Conservation (phyloP, 2,797 vertebrate species). For the Labroides dimidiatus region DNA sequence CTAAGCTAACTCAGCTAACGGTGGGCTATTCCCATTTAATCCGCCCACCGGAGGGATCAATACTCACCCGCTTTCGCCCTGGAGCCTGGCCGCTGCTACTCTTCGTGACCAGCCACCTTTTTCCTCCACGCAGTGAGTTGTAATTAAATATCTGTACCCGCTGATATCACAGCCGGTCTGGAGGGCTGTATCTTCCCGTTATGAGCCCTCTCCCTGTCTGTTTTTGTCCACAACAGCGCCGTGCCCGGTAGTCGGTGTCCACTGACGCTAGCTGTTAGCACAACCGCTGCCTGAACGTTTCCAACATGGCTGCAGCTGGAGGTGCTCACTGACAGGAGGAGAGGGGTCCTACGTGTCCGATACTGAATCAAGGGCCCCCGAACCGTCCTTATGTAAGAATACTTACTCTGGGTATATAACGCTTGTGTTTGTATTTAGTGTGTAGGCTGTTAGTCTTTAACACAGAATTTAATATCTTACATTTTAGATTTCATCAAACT, state of each 20-base stretch:
- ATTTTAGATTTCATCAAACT: no score
- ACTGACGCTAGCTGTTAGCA: slow-evolving; percentile 72
- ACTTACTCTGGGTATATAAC: neutral
- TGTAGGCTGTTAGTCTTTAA: no score
- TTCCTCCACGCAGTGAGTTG: slow-evolving; percentile 5
- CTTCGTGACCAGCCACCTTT: slow-evolving; percentile 30
- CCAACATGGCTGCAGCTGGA: slow-evolving; percentile 81
- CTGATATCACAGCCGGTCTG: slow-evolving; percentile 54
- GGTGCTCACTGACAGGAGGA: slow-evolving; percentile 53
- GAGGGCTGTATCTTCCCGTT: slow-evolving; percentile 41
- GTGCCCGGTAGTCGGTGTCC: slow-evolving; percentile 74
- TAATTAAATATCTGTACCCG: slow-evolving; percentile 3
- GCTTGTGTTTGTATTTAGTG: neutral
- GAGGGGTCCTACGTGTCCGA: slow-evolving; percentile 53
- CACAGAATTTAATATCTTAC: no score
- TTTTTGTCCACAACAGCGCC: slow-evolving; percentile 81
- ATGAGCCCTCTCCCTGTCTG: slow-evolving; percentile 57
- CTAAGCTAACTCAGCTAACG: slow-evolving; percentile 80
- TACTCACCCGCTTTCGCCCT: slow-evolving; percentile 73
- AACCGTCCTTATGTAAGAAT: neutral
- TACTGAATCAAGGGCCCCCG: slow-evolving; percentile 9
- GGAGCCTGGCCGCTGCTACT: slow-evolving; percentile 61
- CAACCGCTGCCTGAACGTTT: slow-evolving; percentile 51
- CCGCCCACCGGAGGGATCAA: slow-evolving; percentile 61
- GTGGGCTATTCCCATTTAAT: slow-evolving; percentile 73